Conservation (phyloP, 1,140 invertebrate species). For the Rhyacophila brunnea region DNA sequence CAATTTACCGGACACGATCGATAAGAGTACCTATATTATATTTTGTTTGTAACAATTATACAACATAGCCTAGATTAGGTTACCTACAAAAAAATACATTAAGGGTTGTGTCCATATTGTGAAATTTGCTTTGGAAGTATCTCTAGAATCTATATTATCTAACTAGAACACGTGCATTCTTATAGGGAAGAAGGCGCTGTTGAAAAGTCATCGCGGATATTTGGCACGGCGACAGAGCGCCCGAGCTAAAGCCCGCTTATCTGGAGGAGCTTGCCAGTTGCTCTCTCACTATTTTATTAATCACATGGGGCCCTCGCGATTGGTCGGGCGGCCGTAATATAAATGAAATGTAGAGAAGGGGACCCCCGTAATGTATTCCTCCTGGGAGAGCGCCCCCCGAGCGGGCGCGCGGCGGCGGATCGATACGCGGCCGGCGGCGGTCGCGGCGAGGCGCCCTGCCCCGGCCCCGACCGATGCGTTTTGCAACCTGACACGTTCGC, state of each 20-base stretch:
- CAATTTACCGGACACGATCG: no score
- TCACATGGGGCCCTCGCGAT: slow-evolving; percentile 33
- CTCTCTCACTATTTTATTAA: slow-evolving; percentile 36
- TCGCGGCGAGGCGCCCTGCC: slow-evolving; percentile 9
- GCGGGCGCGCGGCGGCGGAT: slow-evolving; percentile 20
- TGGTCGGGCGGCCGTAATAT: slow-evolving; percentile 36
- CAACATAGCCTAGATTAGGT: no score
- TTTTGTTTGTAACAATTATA: no score
- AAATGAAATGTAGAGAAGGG: slow-evolving; percentile 35
- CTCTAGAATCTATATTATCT: no score
- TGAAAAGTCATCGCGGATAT: no score
- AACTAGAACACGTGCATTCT: no score
- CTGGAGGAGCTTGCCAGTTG: slow-evolving; percentile 6
- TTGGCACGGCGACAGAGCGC: no score
- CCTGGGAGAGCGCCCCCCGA: slow-evolving; percentile 6
- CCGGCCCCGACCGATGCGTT: slow-evolving; percentile 21
- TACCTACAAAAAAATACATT: no score
- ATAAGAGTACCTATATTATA: no score
- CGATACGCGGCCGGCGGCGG: slow-evolving; percentile 15
- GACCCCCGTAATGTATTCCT: slow-evolving; percentile 34
- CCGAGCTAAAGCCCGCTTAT: slow-evolving; percentile 6
- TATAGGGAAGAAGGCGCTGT: no score
- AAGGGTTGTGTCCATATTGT: no score
- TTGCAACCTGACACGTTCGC: slow-evolving; percentile 18
- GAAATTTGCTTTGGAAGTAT: no score